Conservation (phyloP, 2,888 invertebrate species). For the Agriopis leucophaearia region DNA sequence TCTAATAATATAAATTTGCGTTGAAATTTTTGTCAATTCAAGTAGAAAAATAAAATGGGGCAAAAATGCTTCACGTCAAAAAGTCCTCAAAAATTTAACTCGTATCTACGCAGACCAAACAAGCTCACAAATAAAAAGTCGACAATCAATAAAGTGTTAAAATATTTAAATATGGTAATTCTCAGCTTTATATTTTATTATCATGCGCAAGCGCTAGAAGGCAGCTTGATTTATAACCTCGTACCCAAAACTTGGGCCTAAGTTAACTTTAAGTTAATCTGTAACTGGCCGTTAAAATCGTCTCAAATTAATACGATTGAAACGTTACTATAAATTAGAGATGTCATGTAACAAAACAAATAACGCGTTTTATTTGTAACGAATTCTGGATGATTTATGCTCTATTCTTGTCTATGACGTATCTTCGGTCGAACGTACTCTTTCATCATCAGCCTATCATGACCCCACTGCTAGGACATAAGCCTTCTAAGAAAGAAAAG, state of each 20-base stretch:
- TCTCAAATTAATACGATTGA: constrained; percentile 66
- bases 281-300: constrained; percentile 41
- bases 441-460: no score
- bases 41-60: not conserved
- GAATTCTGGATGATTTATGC: constrained; percentile 9
- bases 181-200: constrained; percentile 59
- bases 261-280: constrained; percentile 6
- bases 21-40: not conserved
- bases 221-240: constrained; percentile 54
- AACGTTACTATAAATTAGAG: constrained; percentile 39
- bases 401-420: no score
- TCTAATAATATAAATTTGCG: not conserved
- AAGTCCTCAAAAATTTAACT: not conserved
- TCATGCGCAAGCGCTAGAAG: constrained; percentile 43
- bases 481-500: no score
- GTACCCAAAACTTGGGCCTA: constrained; percentile 50
- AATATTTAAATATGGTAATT: constrained; percentile 65
- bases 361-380: constrained; percentile 31
- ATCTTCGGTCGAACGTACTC: no score
- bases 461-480: no score
- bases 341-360: constrained; percentile 40
- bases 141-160: constrained; percentile 65
- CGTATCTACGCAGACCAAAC: constrained; percentile 18
- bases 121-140: constrained; percentile 57
- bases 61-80: not conserved